Evolutionary conservation across 2,113 vertebrate species (phyloP), one percentile per base, ranked within the genome.

Genomic region (Rhea pennata): DNA sequence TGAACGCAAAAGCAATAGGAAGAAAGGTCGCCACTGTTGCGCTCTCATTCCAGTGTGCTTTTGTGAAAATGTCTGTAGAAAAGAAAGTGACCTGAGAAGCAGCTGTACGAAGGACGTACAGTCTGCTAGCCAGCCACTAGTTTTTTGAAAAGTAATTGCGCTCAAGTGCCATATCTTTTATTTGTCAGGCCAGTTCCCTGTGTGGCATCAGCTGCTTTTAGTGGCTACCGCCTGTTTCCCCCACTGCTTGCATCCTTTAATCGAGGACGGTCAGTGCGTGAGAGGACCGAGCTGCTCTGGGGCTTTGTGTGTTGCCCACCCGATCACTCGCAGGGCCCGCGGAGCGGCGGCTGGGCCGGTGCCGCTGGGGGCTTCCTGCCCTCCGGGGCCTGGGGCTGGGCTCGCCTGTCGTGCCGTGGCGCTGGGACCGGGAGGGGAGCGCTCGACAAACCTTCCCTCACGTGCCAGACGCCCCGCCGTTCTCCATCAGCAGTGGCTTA

Each of bases 341-440:
- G 40, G 23, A 70, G 50, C 23, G 89, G 66, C 67, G 76, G 93
- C 87, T 81, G 86, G 59, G 27, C 33, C 54, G 0, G 0, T 36
- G 16, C 17, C 53, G 5, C 39, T 20, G 4, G 1, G 2, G 2
- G 50, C 39, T 65, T 27, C 67, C 12, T 31, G 51, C 15, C 29
- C 29, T 62, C 21, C 0, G 0, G 17, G 83, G 51, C 51, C 26
- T 0, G 0, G 17, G 83, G 51, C 51, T 22, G 4, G 2, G 22
- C 9, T 77, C 16, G 20, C 84, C 40, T 70, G 23, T 24, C 1
- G 0, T 12, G 33, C 44, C 53, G 13, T 14, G 72, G 48, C 69
- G 20, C 20, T 65, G 64, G 66, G 26, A 22, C 21, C 15, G 27
- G 16, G 13, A 3, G 5, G 5, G 33, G 33, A 69, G 26, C 4